Conservation (phyloP, 2,797 vertebrate species). For the Typhlichthys subterraneus region DNA sequence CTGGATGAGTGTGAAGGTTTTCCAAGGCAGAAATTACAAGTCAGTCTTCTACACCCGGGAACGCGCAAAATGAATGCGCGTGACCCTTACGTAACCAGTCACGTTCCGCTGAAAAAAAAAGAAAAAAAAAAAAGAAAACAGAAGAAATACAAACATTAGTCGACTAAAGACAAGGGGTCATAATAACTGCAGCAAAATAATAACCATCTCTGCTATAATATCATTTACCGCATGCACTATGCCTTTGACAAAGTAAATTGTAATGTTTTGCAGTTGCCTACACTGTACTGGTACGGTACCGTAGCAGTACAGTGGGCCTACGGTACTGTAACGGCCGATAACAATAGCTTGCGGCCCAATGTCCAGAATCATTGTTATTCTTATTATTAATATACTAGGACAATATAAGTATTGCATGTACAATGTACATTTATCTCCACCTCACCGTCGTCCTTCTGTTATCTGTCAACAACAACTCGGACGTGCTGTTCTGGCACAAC, state of each 20-base stretch:
- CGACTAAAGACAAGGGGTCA: neutral
- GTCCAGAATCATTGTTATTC: neutral
- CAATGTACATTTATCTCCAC: neutral
- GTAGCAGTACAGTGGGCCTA: too few species aligned
- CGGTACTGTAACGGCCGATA: too few species aligned
- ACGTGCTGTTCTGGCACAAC: constrained; percentile 13
- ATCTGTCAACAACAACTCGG: constrained; percentile 18
- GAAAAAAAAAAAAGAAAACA: constrained; percentile 4
- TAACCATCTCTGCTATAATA: too few species aligned
- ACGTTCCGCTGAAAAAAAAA: constrained; percentile 29
- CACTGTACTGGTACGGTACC: too few species aligned
- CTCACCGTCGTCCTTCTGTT: constrained; percentile 8
- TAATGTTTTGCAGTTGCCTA: too few species aligned
- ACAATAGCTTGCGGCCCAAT: neutral
- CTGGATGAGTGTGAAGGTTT: neutral
- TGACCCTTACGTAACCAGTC: constrained; percentile 56
- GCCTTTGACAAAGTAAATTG: too few species aligned
- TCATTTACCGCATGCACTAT: too few species aligned
- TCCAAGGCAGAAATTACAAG: neutral
- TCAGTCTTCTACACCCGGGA: constrained; percentile 16
- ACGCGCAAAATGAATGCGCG: constrained; percentile 17
- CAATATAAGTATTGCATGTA: neutral
- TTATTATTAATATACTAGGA: neutral
- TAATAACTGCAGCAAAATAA: too few species aligned
- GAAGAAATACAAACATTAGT: neutral